These are phyloP conservation scores for Bactericera cockerelli DNA, from an alignment of 1,140 invertebrate genomes.

Conservation along the genomic window DNA sequence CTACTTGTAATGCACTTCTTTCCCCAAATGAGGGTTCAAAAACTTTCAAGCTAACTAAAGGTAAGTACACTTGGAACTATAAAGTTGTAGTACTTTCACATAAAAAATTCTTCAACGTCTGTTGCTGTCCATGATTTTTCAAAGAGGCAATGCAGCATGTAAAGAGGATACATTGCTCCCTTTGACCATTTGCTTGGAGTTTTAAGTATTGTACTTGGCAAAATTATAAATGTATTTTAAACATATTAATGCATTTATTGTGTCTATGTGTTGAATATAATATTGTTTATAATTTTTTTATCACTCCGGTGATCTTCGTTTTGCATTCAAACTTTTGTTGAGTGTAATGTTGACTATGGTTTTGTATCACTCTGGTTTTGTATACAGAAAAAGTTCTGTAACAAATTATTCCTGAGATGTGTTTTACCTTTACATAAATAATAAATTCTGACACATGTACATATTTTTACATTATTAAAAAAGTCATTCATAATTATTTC, in stretches of 20 bases:
- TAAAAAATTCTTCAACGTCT: background rate
- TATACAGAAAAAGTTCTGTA: background rate
- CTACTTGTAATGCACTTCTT: constrained; percentile 58
- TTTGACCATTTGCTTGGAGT: background rate
- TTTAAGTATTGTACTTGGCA: background rate
- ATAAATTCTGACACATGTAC: no score
- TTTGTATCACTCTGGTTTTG: background rate
- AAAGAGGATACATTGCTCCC: background rate
- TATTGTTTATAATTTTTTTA: no score
- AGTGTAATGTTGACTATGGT: background rate
- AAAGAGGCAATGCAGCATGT: background rate
- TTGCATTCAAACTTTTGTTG: background rate
- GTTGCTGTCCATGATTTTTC: background rate
- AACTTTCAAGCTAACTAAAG: constrained; percentile 43
- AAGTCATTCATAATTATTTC: no score
- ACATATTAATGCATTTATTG: no score
- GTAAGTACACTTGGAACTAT: no score
- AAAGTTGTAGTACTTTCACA: background rate
- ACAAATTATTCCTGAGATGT: background rate
- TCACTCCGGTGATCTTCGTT: no score
- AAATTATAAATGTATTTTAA: background rate
- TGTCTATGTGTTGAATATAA: no score
- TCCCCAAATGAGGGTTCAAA: constrained; percentile 44
- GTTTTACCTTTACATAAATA: background rate
- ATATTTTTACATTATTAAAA: no score